A percentile compares a stretch with the other conserved stretches of the same genome.
Evolutionary conservation across 2,113 vertebrate species (phyloP).

Genomic region (Catharus bicknelli): DNA sequence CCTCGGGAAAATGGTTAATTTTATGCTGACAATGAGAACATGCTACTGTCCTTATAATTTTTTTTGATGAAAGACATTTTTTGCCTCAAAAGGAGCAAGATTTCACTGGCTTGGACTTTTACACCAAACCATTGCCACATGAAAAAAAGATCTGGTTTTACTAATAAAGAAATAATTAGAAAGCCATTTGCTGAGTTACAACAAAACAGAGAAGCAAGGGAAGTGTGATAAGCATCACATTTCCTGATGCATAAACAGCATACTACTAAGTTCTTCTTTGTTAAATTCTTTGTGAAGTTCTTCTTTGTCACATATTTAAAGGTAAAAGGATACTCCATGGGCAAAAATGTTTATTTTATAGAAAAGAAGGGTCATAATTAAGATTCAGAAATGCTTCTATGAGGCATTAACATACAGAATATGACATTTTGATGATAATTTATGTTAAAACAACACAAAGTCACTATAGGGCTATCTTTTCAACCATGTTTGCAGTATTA

Average conservation of each 20-base stretch:
- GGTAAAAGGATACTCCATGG: neutral
- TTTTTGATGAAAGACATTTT: neutral
- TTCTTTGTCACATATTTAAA: neutral
- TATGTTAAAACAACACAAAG: neutral
- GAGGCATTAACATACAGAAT: neutral
- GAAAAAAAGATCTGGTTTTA: neutral
- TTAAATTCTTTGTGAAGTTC: neutral
- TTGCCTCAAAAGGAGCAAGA: neutral
- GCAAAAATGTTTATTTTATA: neutral
- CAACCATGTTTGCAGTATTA: neutral
- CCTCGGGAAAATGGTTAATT: neutral
- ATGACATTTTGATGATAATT: neutral
- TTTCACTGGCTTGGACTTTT: neutral
- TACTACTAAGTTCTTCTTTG: neutral
- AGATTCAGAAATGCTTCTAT: neutral
- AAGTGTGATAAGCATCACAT: neutral
- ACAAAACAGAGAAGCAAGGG: neutral
- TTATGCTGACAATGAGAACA: neutral
- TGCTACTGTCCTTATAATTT: neutral
- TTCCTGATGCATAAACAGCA: neutral
- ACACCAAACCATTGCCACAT: neutral
- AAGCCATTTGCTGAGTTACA: neutral
- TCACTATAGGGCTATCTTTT: neutral
- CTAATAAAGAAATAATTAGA: neutral
- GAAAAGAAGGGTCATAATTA: neutral